These are phyloP conservation scores for Micromys minutus DNA, from an alignment of 2,113 vertebrate genomes.

Conservation along the genomic window DNA sequence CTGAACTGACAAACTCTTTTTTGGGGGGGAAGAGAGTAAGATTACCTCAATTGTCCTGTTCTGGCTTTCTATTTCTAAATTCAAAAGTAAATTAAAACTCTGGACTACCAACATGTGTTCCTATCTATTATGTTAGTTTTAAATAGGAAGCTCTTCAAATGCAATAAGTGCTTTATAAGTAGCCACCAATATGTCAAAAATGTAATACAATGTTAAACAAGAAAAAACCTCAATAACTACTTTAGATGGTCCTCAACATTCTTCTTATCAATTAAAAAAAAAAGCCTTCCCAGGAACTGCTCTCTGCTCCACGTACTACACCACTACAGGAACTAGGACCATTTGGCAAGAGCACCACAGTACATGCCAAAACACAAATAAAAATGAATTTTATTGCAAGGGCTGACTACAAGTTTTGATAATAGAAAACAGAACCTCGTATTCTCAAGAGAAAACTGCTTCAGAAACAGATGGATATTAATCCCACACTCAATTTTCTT, in stretches of 20 bases:
- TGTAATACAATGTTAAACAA: conserved; percentile 1
- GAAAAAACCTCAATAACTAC: not conserved
- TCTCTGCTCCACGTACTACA: conserved; percentile 37
- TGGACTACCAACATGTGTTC: conserved; percentile 10
- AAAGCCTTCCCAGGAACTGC: conserved; percentile 37
- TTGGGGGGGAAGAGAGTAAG: not conserved
- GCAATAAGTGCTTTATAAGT: not conserved
- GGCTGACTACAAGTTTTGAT: conserved; percentile 37
- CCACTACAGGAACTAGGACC: conserved; percentile 7
- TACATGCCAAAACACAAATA: conserved; percentile 48
- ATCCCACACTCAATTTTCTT: conserved; percentile 59
- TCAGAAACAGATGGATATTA: conserved; percentile 34
- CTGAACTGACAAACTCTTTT: conserved; percentile 49
- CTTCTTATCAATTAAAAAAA: conserved; percentile 37
- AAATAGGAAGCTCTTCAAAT: conserved; percentile 52
- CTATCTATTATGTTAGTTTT: conserved; percentile 43
- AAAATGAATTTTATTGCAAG: conserved; percentile 49
- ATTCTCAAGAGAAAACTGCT: conserved; percentile 62
- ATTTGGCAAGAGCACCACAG: conserved; percentile 19
- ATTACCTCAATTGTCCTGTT: conserved; percentile 4
- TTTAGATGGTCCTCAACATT: conserved; percentile 30
- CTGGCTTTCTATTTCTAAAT: conserved; percentile 32
- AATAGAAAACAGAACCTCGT: conserved; percentile 9
- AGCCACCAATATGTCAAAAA: conserved; percentile 54
- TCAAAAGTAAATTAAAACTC: conserved; percentile 17